Percentiles rank a stretch among this genome's conserved stretches.
Conservation (phyloP, 2,888 invertebrate species). For the Gandaritis pyraliata region DNA sequence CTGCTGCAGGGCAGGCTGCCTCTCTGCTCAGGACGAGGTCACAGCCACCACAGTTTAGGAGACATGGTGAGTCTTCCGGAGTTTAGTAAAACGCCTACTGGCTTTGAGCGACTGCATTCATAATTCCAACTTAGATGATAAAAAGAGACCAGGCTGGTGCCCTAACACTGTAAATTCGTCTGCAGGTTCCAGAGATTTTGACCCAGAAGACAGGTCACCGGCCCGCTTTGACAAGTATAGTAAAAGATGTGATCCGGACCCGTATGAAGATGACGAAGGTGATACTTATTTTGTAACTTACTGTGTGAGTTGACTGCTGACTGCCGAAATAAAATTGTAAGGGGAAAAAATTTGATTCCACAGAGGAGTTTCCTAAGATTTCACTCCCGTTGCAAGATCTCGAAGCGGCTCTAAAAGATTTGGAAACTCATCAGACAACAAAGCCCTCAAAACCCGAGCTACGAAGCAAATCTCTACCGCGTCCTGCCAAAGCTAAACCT, state of each 20-base stretch:
- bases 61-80: constrained; percentile 41
- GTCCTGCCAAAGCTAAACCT: constrained; percentile 62
- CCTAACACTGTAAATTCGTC: too few relatives aligned
- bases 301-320: not conserved
- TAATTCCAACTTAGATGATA: not conserved
- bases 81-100: not conserved
- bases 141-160: not conserved
- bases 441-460: constrained; percentile 57
- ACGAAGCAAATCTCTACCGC: constrained; percentile 73
- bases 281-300: constrained; percentile 9
- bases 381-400: constrained; percentile 75
- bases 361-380: constrained; percentile 77
- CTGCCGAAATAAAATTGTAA: not conserved
- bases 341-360: not conserved
- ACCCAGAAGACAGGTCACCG: constrained; percentile 40
- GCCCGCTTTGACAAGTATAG: constrained; percentile 34
- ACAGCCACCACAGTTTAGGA: constrained; percentile 60
- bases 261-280: constrained; percentile 65
- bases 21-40: constrained; percentile 57
- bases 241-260: constrained; percentile 48
- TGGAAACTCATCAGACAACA: constrained; percentile 71
- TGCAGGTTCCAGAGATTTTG: constrained; percentile 57
- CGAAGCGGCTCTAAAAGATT: constrained; percentile 72
- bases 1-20: constrained; percentile 36
- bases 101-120: not conserved